Percentiles rank a stretch among this genome's conserved stretches.
phyloP scores from a whole-genome alignment of 2,113 vertebrate genomes.

The Octodon degus region DNA sequence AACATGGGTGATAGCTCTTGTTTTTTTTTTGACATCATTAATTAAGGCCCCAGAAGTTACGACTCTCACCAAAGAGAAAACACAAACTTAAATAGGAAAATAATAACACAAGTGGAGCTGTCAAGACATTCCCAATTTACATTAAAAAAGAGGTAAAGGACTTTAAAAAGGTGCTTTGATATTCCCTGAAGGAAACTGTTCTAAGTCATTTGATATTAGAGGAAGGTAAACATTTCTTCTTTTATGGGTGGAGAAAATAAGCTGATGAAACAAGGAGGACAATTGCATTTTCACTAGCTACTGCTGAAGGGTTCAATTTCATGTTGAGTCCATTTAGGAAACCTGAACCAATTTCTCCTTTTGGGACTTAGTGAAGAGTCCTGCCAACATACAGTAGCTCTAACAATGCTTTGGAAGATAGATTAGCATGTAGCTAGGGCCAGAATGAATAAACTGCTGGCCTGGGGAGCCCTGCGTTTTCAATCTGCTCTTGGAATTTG shows the following conservation, averaged over 20 bases:
- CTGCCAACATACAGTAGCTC: not conserved
- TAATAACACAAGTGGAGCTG: slow-evolving; percentile 32
- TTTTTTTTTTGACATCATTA: slow-evolving; percentile 44
- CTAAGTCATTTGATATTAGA: slow-evolving; percentile 66
- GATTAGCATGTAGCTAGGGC: not conserved
- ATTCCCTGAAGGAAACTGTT: slow-evolving; percentile 51
- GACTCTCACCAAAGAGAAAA: slow-evolving; percentile 41
- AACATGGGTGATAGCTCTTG: not conserved
- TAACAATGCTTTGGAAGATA: not conserved
- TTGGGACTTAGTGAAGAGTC: slow-evolving; percentile 32
- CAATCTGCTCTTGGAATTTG: not conserved
- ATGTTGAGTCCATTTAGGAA: slow-evolving; percentile 56
- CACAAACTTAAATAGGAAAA: not conserved
- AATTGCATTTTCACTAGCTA: slow-evolving; percentile 68
- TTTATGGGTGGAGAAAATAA: slow-evolving; percentile 59
- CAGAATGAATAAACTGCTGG: not conserved
- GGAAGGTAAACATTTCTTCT: slow-evolving; percentile 44
- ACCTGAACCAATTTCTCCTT: slow-evolving; percentile 6
- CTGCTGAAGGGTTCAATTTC: slow-evolving; percentile 56
- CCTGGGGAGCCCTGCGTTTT: not conserved
- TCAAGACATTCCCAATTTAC: not conserved
- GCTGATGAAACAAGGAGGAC: slow-evolving; percentile 57
- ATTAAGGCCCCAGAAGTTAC: slow-evolving; percentile 55
- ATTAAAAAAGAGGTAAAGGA: slow-evolving; percentile 40
- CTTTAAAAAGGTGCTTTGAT: slow-evolving; percentile 63